Percentiles rank a stretch among this genome's conserved stretches.
Evolutionary conservation across 2,797 vertebrate genomes (phyloP).

Genomic region (Tolypeutes matacus): DNA sequence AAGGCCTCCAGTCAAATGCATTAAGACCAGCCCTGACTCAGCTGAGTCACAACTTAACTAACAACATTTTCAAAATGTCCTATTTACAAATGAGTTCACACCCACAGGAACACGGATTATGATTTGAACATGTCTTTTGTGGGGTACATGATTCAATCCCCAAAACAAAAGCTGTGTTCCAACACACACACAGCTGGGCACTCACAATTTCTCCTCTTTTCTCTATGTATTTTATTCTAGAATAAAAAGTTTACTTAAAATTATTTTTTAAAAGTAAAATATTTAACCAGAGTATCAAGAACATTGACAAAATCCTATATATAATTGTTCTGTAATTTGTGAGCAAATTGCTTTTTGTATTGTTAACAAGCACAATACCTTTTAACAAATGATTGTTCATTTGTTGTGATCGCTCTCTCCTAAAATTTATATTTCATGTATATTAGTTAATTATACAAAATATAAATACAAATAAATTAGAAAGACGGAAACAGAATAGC

Average conservation of each 20-base stretch:
- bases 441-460: not conserved
- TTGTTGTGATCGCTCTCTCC: not conserved
- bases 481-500: too few species aligned
- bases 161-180: too few species aligned
- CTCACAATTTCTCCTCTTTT: not conserved
- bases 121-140: too few species aligned
- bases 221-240: not conserved
- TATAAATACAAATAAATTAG: too few species aligned
- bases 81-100: too few species aligned
- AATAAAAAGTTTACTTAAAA: not conserved
- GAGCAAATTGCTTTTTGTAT: not conserved
- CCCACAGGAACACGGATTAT: too few species aligned
- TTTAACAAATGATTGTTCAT: not conserved
- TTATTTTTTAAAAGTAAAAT: not conserved
- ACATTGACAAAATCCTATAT: not conserved
- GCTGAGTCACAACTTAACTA: too few species aligned
- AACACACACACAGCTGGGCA: not conserved
- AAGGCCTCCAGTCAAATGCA: too few species aligned
- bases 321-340: not conserved
- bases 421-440: not conserved
- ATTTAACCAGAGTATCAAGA: not conserved
- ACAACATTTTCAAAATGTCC: too few species aligned
- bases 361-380: not conserved
- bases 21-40: too few species aligned
- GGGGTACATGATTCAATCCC: too few species aligned